Base-by-base conservation (phyloP, 2,888 invertebrate species). In the Papilio demoleus region DNA sequence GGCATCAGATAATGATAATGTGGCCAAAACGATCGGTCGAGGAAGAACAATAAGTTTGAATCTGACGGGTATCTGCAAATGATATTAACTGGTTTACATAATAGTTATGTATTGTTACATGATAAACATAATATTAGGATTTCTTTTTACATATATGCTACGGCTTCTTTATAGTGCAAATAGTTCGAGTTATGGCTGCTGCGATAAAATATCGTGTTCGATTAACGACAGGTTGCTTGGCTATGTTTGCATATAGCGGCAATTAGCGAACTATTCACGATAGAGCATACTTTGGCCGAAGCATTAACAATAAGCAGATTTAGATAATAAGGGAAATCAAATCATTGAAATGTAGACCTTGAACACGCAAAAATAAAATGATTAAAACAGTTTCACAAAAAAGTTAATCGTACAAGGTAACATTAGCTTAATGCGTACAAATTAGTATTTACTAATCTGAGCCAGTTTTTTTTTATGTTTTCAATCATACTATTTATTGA, bases 1-100 rank as follows among this genome's bases (percentile, higher is more conserved):
- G 97, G 96, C 24, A 96, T 83, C 24, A 96, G 79, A 76, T 97
- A 97, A 79, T 97, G 97, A 80, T 96, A 97, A 71, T 95, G 95
- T 0, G 95, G 94, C 97, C 97, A 97, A 80, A 95, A 95, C 2
- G 95, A 95, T 82, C 95, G 96, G 4, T 94, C 94, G 4, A 97
- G 82, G 61, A 97, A 84, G 82, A 97, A 97, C 9, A 97, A 95
- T 72, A 94, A 88, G 81, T 96, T 96, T 4, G 96, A 95, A 75
- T 97, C 96, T 2, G 93, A 92, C 0, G 95, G 95, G 72, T 92
- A 94, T 80, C 96, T 96, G 88, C 1, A 78, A 76, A 66, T 14
- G 3, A 31, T 56, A 50, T 40, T 27, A 9, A 27, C n/a, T 31
- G 27, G 34, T 63, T 47, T 1, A 63, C 17, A 19, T 24, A n/a